These are phyloP conservation scores for Elephas maximus DNA, from an alignment of 2,113 vertebrate genomes.

Conservation along the genomic window DNA sequence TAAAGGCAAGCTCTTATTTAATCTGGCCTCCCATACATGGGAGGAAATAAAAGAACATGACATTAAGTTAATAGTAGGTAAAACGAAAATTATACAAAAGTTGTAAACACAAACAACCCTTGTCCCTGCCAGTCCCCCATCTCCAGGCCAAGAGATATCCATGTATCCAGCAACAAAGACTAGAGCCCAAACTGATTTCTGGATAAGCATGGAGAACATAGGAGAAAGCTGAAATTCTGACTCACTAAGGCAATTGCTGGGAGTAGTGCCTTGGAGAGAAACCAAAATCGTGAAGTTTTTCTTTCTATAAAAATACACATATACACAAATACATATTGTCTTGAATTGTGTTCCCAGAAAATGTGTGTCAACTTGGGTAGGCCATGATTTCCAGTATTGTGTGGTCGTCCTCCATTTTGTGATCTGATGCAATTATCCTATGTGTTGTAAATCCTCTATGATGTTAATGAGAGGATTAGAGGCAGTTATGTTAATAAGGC, in stretches of 20 bases:
- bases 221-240: not conserved
- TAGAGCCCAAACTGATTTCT: not conserved
- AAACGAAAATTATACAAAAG: not conserved
- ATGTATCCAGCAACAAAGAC: not conserved
- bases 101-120: not conserved
- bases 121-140: not conserved
- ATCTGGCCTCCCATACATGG: not conserved
- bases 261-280: not conserved
- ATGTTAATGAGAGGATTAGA: too few relatives aligned
- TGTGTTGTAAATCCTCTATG: too few relatives aligned
- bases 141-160: not conserved
- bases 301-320: not conserved
- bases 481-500: too few relatives aligned
- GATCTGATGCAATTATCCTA: too few relatives aligned
- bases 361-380: too few relatives aligned
- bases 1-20: conserved; percentile 33
- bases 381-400: too few relatives aligned
- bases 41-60: not conserved
- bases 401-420: too few relatives aligned
- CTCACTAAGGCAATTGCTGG: not conserved
- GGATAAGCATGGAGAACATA: not conserved
- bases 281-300: not conserved
- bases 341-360: too few relatives aligned
- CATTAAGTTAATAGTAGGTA: not conserved
- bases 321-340: not conserved